Percentiles rank a stretch among this genome's conserved stretches.
phyloP scores from a whole-genome alignment of 2,888 invertebrate genomes.

The Agrochola macilenta region DNA sequence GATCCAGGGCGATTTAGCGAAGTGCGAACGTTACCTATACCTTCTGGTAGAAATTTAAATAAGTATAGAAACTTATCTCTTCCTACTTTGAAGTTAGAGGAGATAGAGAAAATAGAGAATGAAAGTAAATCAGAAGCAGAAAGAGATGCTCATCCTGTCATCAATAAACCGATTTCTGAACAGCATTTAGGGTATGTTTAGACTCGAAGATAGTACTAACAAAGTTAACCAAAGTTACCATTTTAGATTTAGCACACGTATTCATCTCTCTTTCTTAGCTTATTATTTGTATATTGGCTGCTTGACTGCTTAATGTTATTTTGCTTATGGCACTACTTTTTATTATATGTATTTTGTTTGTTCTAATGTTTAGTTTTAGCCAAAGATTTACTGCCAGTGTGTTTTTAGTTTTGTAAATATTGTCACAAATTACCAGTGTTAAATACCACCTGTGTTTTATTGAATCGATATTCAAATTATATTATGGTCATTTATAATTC shows the following conservation, averaged over 20 bases:
- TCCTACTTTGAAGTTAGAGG: constrained; percentile 86
- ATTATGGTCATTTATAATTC: background rate
- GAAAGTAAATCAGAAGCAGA: constrained; percentile 79
- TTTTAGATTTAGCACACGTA: constrained; percentile 72
- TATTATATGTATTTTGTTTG: constrained; percentile 63
- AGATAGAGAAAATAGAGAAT: constrained; percentile 77
- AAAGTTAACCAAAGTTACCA: constrained; percentile 68
- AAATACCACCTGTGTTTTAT: constrained; percentile 78
- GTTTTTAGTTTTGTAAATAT: constrained; percentile 75
- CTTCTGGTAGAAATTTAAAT: constrained; percentile 80
- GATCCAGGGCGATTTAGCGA: constrained; percentile 80
- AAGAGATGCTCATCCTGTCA: constrained; percentile 75
- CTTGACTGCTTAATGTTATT: constrained; percentile 68
- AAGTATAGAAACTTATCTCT: constrained; percentile 85
- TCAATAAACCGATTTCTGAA: constrained; percentile 87
- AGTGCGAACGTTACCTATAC: constrained; percentile 80
- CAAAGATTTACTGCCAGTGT: constrained; percentile 64
- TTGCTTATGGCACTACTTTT: constrained; percentile 59
- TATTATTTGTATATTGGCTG: constrained; percentile 75
- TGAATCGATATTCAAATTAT: constrained; percentile 74
- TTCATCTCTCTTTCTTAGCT: constrained; percentile 65
- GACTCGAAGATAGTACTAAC: constrained; percentile 51
- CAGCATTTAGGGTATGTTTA: constrained; percentile 91
- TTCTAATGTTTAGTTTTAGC: constrained; percentile 61
- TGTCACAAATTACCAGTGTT: constrained; percentile 79